Evolutionary conservation across 2,797 vertebrate species (phyloP).

Genomic region (Notolepis coatsorum): DNA sequence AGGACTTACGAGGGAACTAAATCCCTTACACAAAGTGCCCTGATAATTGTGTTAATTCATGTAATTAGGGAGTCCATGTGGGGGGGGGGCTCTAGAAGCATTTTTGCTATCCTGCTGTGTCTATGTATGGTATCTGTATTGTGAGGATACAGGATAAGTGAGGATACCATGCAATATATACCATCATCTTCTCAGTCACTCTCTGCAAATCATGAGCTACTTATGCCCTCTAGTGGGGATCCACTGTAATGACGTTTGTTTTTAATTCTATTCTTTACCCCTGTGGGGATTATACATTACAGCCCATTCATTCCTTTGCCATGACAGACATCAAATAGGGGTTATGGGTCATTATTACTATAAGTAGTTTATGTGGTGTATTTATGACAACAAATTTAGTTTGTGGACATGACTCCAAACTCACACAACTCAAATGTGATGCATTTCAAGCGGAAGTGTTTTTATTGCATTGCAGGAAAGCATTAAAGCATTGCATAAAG

Average conservation of each 20-base stretch:
- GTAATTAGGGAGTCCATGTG: no score
- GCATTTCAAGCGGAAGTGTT: conserved; percentile 49
- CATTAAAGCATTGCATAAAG: conserved; percentile 39
- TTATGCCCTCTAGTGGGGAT: conserved; percentile 67
- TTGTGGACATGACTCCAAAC: conserved; percentile 10
- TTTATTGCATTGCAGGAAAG: conserved; percentile 70
- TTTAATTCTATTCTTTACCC: conserved; percentile 23
- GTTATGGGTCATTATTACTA: conserved; percentile 24
- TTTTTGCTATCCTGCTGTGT: no score
- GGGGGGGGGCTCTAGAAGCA: no score
- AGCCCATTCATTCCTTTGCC: no score
- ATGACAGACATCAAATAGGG: no score
- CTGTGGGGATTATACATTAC: no score
- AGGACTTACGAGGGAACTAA: no score
- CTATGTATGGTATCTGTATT: conserved; percentile 1
- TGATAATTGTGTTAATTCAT: no score
- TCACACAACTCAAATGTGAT: conserved; percentile 44
- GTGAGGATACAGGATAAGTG: no score
- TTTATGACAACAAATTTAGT: background rate
- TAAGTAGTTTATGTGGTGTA: background rate
- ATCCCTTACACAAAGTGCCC: no score
- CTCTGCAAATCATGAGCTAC: conserved; percentile 33
- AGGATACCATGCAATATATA: background rate
- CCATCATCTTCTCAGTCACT: background rate
- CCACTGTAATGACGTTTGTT: conserved; percentile 28